Conservation (phyloP, 2,113 vertebrate genomes). For the Rhinolophus sinicus region DNA sequence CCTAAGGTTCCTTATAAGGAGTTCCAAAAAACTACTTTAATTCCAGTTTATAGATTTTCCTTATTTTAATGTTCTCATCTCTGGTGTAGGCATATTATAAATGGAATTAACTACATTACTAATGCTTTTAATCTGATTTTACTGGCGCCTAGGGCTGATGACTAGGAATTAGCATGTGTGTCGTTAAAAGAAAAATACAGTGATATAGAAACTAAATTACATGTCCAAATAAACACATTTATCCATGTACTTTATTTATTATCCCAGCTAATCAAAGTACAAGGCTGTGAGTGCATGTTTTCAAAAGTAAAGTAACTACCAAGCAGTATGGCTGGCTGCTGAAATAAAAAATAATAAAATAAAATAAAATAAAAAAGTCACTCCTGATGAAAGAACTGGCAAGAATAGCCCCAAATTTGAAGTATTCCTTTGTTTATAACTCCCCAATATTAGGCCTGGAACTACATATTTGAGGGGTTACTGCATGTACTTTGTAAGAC, state of each 20-base stretch:
- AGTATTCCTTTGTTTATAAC: constrained; percentile 71
- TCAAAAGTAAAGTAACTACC: constrained; percentile 63
- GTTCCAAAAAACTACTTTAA: constrained; percentile 60
- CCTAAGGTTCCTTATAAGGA: constrained; percentile 17
- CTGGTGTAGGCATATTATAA: constrained; percentile 78
- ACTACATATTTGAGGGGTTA: constrained; percentile 73
- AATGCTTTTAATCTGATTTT: constrained; percentile 85
- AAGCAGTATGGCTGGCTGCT: constrained; percentile 70
- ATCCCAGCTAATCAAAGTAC: constrained; percentile 21
- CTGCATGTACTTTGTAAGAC: constrained; percentile 73
- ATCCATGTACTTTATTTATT: constrained; percentile 73
- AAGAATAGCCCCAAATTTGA: constrained; percentile 68
- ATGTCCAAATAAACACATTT: constrained; percentile 78
- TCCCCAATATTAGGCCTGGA: constrained; percentile 73
- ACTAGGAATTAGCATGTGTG: constrained; percentile 74
- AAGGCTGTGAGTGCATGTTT: neutral
- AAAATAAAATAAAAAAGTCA: constrained; percentile 49
- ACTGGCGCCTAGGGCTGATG: constrained; percentile 75
- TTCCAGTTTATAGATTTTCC: constrained; percentile 63
- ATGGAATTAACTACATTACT: constrained; percentile 82
- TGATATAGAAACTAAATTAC: constrained; percentile 78
- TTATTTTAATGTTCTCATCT: constrained; percentile 72
- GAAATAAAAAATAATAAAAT: constrained; percentile 48
- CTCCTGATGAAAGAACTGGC: constrained; percentile 71
- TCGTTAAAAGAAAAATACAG: constrained; percentile 79